Conservation (phyloP, 2,888 invertebrate species). For the Druceiella hillmani region DNA sequence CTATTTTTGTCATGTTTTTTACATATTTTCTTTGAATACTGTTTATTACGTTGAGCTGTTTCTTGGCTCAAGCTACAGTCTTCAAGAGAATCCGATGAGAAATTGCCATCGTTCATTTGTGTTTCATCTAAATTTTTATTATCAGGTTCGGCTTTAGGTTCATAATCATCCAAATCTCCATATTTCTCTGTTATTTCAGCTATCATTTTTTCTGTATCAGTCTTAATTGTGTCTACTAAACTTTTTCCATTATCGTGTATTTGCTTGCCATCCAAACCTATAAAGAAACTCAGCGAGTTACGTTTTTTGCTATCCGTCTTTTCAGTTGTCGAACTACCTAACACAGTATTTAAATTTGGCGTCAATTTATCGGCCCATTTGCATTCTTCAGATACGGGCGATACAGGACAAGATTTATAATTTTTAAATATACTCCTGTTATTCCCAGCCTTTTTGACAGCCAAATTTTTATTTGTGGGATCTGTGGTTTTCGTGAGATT, state of each 20-base stretch:
- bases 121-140: constrained; percentile 34
- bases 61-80: constrained; percentile 58
- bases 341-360: constrained; percentile 30
- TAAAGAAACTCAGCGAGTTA: constrained; percentile 61
- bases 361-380: constrained; percentile 54
- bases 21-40: constrained; percentile 48
- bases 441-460: constrained; percentile 33
- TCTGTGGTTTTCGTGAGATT: constrained; percentile 31
- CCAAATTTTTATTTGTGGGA: constrained; percentile 35
- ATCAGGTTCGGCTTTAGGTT: constrained; percentile 28
- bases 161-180: constrained; percentile 54
- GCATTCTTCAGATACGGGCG: constrained; percentile 75
- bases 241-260: constrained; percentile 48
- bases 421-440: constrained; percentile 56
- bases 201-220: constrained; percentile 61
- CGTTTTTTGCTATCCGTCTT: constrained; percentile 48
- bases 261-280: constrained; percentile 52
- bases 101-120: constrained; percentile 60
- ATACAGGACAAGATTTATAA: constrained; percentile 75
- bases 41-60: constrained; percentile 45
- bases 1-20: constrained; percentile 50
- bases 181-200: constrained; percentile 60
- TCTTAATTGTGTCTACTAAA: constrained; percentile 57
- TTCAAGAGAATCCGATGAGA: constrained; percentile 76
- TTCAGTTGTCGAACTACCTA: constrained; percentile 30